These are phyloP conservation scores for Pangasius sanitwongsei DNA, from an alignment of 2,797 vertebrate genomes.

Conservation along the genomic window DNA sequence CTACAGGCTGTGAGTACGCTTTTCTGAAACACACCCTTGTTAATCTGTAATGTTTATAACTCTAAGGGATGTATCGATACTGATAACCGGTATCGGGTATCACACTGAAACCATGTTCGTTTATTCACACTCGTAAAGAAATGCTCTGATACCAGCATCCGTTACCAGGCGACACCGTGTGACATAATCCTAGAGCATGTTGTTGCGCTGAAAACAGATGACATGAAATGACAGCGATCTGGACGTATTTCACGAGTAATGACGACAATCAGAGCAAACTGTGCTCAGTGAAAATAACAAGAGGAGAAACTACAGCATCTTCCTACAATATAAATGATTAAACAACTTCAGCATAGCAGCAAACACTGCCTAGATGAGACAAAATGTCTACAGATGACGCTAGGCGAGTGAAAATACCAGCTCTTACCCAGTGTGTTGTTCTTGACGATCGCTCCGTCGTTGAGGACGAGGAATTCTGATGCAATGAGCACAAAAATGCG, in stretches of 20 bases:
- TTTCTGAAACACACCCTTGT: neutral
- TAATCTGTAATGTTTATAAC: neutral
- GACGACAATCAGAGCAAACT: neutral
- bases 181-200: neutral
- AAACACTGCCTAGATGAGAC: neutral
- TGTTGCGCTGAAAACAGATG: neutral
- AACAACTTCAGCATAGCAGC: neutral
- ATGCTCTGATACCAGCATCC: neutral
- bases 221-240: neutral
- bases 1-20: constrained; percentile 75
- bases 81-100: neutral
- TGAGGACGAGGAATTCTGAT: neutral
- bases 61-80: too few relatives aligned
- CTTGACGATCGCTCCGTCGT: neutral
- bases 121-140: neutral
- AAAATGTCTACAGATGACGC: neutral
- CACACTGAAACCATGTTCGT: neutral
- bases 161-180: neutral
- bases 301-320: neutral
- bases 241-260: neutral
- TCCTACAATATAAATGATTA: neutral
- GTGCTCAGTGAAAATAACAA: neutral
- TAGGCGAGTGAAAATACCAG: neutral
- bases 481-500: neutral
- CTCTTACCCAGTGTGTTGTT: neutral